These are phyloP conservation scores for Apistogramma diplotaenia DNA, from an alignment of 2,113 vertebrate genomes.

Conservation along the genomic window DNA sequence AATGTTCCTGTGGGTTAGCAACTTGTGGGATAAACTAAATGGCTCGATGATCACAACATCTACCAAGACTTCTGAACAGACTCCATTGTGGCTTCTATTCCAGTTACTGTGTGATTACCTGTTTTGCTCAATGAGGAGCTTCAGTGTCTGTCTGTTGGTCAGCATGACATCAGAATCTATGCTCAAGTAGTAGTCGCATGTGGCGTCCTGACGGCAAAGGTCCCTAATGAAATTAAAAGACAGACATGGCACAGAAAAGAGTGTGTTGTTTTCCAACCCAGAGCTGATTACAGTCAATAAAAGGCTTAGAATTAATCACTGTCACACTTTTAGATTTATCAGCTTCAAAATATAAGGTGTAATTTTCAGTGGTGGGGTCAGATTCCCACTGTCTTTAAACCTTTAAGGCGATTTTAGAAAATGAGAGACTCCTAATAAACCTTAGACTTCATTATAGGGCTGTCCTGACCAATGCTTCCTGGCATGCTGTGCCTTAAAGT, in stretches of 20 bases:
- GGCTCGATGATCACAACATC: constrained; percentile 22
- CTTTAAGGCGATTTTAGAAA: constrained; percentile 18
- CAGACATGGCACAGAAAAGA: constrained; percentile 3
- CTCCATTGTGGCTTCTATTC: background rate
- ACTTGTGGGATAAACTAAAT: constrained; percentile 30
- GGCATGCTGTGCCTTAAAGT: background rate
- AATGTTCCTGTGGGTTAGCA: constrained; percentile 64
- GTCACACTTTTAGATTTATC: constrained; percentile 8
- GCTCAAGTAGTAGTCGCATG: constrained; percentile 92
- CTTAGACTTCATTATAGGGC: constrained; percentile 38
- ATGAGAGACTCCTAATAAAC: constrained; percentile 59
- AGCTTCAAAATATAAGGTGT: constrained; percentile 33
- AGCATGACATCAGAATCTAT: constrained; percentile 92
- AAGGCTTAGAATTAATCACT: constrained; percentile 16
- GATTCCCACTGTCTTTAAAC: constrained; percentile 22
- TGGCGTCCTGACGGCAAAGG: constrained; percentile 85
- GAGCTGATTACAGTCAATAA: constrained; percentile 23
- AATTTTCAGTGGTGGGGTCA: constrained; percentile 22
- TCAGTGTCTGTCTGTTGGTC: constrained; percentile 89
- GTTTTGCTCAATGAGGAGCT: constrained; percentile 95
- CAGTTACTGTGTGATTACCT: constrained; percentile 76
- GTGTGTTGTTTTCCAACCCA: background rate
- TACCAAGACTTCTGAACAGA: background rate
- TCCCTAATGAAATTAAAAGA: constrained; percentile 79
- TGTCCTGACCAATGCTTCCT: constrained; percentile 10